These are phyloP conservation scores for Tachystola acroxantha DNA, from an alignment of 2,888 invertebrate genomes.

Conservation along the genomic window DNA sequence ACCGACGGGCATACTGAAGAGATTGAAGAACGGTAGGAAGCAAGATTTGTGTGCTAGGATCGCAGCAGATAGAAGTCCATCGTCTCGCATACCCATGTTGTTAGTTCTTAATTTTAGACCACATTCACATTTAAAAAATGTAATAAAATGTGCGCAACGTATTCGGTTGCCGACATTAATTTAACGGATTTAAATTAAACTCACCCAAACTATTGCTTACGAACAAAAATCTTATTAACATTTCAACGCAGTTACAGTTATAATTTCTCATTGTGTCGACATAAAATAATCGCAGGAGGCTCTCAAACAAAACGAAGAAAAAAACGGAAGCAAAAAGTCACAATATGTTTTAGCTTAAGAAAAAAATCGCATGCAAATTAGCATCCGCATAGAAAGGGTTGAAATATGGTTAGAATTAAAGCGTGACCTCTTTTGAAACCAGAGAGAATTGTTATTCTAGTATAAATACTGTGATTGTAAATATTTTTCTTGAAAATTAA, in stretches of 20 bases:
- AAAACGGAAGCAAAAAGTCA: constrained; percentile 19
- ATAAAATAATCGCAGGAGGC: constrained; percentile 46
- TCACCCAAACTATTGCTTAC: constrained; percentile 17
- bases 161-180: constrained; percentile 20
- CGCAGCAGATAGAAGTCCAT: too few relatives aligned
- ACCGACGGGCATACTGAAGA: too few relatives aligned
- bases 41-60: too few relatives aligned
- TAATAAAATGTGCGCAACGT: too few relatives aligned
- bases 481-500: too few relatives aligned
- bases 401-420: constrained; percentile 25
- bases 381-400: constrained; percentile 27
- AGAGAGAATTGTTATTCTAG: constrained; percentile 25
- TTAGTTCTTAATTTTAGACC: too few relatives aligned
- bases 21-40: too few relatives aligned
- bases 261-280: constrained; percentile 47
- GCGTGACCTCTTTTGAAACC: constrained; percentile 18
- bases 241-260: constrained; percentile 54
- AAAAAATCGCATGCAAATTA: constrained; percentile 56
- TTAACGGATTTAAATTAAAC: constrained; percentile 32
- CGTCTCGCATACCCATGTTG: too few relatives aligned
- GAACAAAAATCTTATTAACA: constrained; percentile 62
- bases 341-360: constrained; percentile 32
- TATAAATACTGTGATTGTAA: too few relatives aligned
- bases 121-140: too few relatives aligned
- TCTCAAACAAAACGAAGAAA: constrained; percentile 44